Evolutionary conservation across 1,140 invertebrate species (phyloP).

Genomic region (Drosophila seguyi): DNA sequence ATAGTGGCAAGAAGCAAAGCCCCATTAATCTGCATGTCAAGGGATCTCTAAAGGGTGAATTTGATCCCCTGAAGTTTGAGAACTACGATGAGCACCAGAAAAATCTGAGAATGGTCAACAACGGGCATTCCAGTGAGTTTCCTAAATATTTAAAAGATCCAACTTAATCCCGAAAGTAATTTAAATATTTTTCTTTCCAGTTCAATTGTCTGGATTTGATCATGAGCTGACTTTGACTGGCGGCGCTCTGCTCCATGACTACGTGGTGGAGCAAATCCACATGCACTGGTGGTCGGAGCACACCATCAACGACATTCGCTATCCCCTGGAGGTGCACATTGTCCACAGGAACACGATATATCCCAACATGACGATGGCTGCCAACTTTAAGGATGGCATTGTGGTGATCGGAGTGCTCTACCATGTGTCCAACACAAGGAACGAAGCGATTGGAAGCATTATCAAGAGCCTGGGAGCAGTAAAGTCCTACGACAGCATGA

Average conservation of each 20-base stretch:
- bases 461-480: conserved; percentile 69
- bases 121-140: conserved; percentile 86
- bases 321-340: conserved; percentile 89
- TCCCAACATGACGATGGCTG: conserved; percentile 86
- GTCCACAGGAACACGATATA: conserved; percentile 89
- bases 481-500: conserved; percentile 84
- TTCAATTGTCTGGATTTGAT: conserved; percentile 85
- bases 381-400: conserved; percentile 87
- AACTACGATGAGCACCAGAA: conserved; percentile 81
- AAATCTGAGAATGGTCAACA: conserved; percentile 85
- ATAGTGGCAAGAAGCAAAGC: conserved; percentile 85
- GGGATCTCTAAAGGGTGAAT: conserved; percentile 75
- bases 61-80: conserved; percentile 78
- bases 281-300: conserved; percentile 94
- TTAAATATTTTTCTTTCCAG: conserved; percentile 54
- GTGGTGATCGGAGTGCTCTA: conserved; percentile 90
- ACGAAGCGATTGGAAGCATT: conserved; percentile 67
- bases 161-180: not conserved
- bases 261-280: conserved; percentile 89
- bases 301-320: conserved; percentile 87
- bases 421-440: conserved; percentile 86
- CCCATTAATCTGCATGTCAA: conserved; percentile 85
- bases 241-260: conserved; percentile 86
- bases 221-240: conserved; percentile 85
- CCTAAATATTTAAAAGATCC: not conserved